phyloP scores from a whole-genome alignment of 2,888 invertebrate genomes.

The Ennomos erosarius region DNA sequence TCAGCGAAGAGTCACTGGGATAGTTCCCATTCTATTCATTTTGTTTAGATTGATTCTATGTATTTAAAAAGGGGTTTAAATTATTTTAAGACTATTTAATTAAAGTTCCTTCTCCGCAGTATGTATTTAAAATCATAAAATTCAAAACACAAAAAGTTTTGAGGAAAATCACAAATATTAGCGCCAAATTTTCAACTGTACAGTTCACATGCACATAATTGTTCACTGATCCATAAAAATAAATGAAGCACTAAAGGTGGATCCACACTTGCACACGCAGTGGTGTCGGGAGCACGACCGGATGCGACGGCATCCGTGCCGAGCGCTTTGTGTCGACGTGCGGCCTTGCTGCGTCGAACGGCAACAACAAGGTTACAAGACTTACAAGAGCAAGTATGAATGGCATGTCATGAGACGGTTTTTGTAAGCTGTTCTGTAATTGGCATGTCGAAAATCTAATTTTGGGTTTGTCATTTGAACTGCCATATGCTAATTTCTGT shows the following conservation, averaged over 20 bases:
- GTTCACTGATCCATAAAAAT: neutral
- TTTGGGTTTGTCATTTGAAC: neutral
- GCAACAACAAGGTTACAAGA: slow-evolving; percentile 5
- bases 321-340: slow-evolving; percentile 40
- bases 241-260: slow-evolving; percentile 21
- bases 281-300: slow-evolving; percentile 41
- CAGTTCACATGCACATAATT: neutral
- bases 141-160: no score
- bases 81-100: no score
- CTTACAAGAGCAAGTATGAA: slow-evolving; percentile 1
- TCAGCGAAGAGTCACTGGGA: no score
- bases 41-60: no score
- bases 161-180: no score
- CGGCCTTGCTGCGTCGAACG: slow-evolving; percentile 54
- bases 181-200: neutral
- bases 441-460: slow-evolving; percentile 3
- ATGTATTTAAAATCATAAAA: no score
- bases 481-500: neutral
- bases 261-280: slow-evolving; percentile 39
- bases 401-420: neutral
- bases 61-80: no score
- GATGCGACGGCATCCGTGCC: slow-evolving; percentile 41
- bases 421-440: slow-evolving; percentile 6
- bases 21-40: no score
- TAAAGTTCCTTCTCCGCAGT: no score